A percentile compares a stretch with the other conserved stretches of the same genome.
Conservation (phyloP, 2,888 invertebrate species). For the Osmoderma eremita region DNA sequence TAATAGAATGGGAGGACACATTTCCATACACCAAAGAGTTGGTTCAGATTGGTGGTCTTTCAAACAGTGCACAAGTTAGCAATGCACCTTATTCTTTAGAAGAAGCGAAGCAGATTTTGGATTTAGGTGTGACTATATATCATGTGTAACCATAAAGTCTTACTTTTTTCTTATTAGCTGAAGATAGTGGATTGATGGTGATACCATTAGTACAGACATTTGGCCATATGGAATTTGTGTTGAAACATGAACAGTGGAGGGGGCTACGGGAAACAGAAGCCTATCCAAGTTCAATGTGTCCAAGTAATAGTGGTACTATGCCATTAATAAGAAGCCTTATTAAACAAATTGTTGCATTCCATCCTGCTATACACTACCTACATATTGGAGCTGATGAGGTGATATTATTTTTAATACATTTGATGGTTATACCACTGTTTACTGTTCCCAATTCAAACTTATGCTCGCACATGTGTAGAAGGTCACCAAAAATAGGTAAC, state of each 20-base stretch:
- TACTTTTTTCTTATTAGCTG: slow-evolving; percentile 61
- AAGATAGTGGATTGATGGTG: slow-evolving; percentile 72
- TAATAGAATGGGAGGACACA: slow-evolving; percentile 91
- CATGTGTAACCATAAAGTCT: background rate
- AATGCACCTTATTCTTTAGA: slow-evolving; percentile 74
- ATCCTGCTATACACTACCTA: slow-evolving; percentile 73
- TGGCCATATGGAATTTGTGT: slow-evolving; percentile 86
- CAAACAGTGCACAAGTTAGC: slow-evolving; percentile 64
- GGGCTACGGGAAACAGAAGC: slow-evolving; percentile 73
- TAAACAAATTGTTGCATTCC: slow-evolving; percentile 75
- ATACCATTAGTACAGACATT: slow-evolving; percentile 89
- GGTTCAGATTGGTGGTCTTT: slow-evolving; percentile 68
- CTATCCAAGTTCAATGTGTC: slow-evolving; percentile 80
- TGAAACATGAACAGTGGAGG: slow-evolving; percentile 77
- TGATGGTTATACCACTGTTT: too few relatives aligned
- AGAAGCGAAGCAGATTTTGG: slow-evolving; percentile 74
- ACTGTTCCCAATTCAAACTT: too few relatives aligned
- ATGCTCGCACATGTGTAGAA: too few relatives aligned
- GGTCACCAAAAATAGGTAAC: too few relatives aligned
- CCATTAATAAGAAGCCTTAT: slow-evolving; percentile 74
- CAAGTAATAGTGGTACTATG: slow-evolving; percentile 72
- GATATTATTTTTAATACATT: slow-evolving; percentile 41
- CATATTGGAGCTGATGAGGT: slow-evolving; percentile 88
- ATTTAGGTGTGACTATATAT: slow-evolving; percentile 60
- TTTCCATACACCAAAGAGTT: slow-evolving; percentile 81